Evolutionary conservation across 2,797 vertebrate genomes (phyloP).

Genomic region (Hippopotamyrus pictus): DNA sequence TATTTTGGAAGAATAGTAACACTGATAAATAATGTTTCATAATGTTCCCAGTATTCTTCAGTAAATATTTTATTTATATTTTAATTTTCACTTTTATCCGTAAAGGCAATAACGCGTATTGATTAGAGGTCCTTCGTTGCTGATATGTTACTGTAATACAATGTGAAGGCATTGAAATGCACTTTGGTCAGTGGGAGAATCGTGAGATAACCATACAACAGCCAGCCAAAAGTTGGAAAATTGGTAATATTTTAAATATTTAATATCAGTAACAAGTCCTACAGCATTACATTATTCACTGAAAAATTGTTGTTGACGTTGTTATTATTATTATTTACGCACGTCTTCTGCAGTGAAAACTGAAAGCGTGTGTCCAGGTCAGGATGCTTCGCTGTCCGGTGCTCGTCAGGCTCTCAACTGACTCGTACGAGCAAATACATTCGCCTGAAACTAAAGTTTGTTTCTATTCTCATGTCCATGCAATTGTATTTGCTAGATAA

Average conservation of each 20-base stretch:
- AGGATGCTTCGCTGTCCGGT: not conserved
- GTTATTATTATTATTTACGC: not conserved
- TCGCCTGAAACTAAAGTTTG: not conserved
- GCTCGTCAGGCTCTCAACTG: not conserved
- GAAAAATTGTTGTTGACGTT: not conserved
- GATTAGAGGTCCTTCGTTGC: not conserved
- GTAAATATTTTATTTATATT: not conserved
- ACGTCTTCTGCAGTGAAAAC: not conserved
- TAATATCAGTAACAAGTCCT: not conserved
- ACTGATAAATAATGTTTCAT: not conserved
- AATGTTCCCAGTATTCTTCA: not conserved
- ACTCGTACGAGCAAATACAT: not conserved
- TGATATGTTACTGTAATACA: not conserved
- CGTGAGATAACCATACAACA: not conserved
- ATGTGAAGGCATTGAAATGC: not conserved
- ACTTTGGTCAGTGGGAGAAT: not conserved
- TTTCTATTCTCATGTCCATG: not conserved
- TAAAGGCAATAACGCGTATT: not conserved
- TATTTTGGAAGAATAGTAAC: not conserved
- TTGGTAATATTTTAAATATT: slow-evolving; percentile 18
- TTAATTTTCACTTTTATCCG: not conserved
- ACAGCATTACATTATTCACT: not conserved
- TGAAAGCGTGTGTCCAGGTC: not conserved
- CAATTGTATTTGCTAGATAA: not conserved
- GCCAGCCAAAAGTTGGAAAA: not conserved